Evolutionary conservation across 2,113 vertebrate species (phyloP).

Genomic region (Pao palembangensis): DNA sequence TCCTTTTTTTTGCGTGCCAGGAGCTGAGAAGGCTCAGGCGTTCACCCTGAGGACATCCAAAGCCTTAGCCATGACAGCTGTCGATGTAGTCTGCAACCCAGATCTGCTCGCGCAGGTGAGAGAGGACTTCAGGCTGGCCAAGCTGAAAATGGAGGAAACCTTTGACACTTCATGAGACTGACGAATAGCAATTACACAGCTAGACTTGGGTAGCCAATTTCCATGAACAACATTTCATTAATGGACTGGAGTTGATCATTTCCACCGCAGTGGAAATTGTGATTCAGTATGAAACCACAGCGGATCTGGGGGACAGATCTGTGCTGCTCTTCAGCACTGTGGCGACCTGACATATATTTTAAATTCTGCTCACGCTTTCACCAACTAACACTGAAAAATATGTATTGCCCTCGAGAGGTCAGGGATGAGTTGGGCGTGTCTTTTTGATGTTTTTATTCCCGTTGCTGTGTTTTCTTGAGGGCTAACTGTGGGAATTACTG

Average conservation of each 20-base stretch:
- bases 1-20: conserved; percentile 54
- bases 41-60: conserved; percentile 82
- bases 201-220: neutral
- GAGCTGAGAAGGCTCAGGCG: conserved; percentile 83
- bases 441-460: conserved; percentile 23
- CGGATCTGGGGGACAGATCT: too few relatives aligned
- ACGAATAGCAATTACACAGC: neutral
- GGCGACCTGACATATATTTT: neutral
- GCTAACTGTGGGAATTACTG: neutral
- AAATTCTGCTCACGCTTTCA: neutral
- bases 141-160: conserved; percentile 70
- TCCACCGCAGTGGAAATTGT: too few relatives aligned
- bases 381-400: neutral
- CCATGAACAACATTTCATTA: neutral
- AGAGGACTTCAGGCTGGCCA: conserved; percentile 77
- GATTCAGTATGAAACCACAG: too few relatives aligned
- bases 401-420: conserved; percentile 1
- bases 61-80: conserved; percentile 85
- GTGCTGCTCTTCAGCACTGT: neutral
- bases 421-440: conserved; percentile 13
- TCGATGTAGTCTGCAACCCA: conserved; percentile 83
- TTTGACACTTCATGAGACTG: neutral
- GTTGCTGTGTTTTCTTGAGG: neutral
- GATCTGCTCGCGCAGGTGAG: conserved; percentile 75
- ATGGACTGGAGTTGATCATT: neutral